phyloP scores from a whole-genome alignment of 2,797 vertebrate genomes.

The Notoglanidium macrostoma region DNA sequence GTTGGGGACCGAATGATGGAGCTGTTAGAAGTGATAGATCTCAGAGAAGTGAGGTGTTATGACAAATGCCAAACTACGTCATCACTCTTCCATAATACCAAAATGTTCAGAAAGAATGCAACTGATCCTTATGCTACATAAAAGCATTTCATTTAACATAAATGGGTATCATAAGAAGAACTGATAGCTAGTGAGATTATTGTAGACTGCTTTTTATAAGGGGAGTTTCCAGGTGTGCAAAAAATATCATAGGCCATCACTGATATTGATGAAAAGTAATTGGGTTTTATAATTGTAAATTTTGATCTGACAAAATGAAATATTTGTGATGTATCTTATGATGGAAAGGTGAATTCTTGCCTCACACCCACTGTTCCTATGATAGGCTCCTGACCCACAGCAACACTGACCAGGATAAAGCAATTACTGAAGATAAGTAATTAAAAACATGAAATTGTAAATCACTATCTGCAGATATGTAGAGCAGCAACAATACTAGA shows the following conservation, averaged over 20 bases:
- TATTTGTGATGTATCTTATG: neutral
- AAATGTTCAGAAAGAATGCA: neutral
- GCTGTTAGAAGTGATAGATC: neutral
- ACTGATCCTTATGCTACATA: neutral
- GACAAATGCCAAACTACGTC: neutral
- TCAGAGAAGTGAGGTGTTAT: neutral
- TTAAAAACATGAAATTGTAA: neutral
- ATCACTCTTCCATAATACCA: neutral
- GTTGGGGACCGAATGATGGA: neutral
- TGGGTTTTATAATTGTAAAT: neutral
- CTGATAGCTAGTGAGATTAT: neutral
- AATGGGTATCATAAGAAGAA: neutral
- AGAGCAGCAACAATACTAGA: neutral
- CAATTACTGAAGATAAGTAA: neutral
- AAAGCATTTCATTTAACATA: conserved; percentile 1
- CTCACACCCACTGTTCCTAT: neutral
- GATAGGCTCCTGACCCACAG: neutral
- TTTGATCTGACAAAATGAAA: neutral
- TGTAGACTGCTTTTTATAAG: neutral
- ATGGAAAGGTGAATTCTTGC: neutral
- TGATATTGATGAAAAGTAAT: neutral
- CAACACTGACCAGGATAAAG: neutral
- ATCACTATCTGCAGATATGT: neutral
- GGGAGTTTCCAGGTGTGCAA: neutral
- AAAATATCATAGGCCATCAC: neutral